Percentiles rank a stretch among this genome's conserved stretches.
phyloP scores from a whole-genome alignment of 2,888 invertebrate species.

The Phyllotreta cruciferae region DNA sequence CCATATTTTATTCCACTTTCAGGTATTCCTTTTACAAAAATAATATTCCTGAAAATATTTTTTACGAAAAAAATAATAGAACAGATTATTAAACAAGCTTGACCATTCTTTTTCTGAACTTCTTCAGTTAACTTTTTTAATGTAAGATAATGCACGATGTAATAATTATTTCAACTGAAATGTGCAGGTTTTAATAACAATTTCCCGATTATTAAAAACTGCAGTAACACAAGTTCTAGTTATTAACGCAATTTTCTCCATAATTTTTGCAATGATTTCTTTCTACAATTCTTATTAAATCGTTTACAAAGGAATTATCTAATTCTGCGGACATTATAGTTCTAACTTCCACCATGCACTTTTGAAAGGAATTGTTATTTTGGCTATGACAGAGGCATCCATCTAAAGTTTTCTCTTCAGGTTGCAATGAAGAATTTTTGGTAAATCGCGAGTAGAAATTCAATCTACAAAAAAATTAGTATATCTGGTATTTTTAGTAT shows the following conservation, averaged over 20 bases:
- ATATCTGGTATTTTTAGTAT: background rate
- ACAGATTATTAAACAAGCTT: no score
- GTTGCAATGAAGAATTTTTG: conserved; percentile 3
- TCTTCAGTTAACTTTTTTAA: no score
- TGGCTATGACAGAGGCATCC: conserved; percentile 29
- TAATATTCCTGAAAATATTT: no score
- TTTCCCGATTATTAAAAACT: no score
- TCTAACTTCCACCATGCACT: conserved; percentile 31
- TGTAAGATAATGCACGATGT: no score
- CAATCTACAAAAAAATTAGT: conserved; percentile 16
- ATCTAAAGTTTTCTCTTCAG: conserved; percentile 16
- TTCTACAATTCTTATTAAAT: conserved; percentile 23
- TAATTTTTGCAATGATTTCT: conserved; percentile 14
- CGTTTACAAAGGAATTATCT: conserved; percentile 3
- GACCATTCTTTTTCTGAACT: no score
- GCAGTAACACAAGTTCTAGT: no score
- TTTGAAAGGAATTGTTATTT: conserved; percentile 13
- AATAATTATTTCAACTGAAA: no score
- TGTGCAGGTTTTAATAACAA: no score
- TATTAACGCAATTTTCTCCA: conserved; percentile 17
- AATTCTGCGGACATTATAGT: conserved; percentile 21
- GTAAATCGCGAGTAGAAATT: conserved; percentile 18
- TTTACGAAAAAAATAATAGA: no score
- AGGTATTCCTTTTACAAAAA: no score
- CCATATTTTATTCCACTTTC: no score